These are phyloP conservation scores for rabbit (Oryctolagus cuniculus) DNA, from an alignment of 2,113 vertebrate species.

Conservation along the genomic window DNA sequence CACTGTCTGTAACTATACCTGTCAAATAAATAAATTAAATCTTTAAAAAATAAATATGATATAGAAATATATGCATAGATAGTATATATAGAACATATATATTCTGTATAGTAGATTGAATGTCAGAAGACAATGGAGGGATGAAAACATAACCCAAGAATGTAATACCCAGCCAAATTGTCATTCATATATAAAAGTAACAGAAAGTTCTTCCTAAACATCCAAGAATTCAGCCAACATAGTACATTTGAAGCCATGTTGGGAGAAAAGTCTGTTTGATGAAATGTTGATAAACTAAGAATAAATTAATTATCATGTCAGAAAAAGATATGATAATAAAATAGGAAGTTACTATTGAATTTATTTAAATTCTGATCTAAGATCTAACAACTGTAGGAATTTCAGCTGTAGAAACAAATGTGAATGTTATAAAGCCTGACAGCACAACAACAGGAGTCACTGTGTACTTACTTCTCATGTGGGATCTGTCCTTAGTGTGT, in stretches of 20 bases:
- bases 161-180: not conserved
- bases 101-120: not conserved
- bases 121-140: not conserved
- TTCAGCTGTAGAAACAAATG: not conserved
- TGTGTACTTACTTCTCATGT: too few relatives aligned
- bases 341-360: not conserved
- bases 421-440: not conserved
- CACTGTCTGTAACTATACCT: too few relatives aligned
- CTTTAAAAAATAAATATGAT: not conserved
- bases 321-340: not conserved
- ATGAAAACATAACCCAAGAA: not conserved
- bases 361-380: not conserved
- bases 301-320: conserved; percentile 36
- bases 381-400: not conserved
- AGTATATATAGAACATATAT: not conserved
- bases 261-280: not conserved
- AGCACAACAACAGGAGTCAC: not conserved
- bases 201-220: not conserved
- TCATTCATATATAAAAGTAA: not conserved
- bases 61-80: not conserved
- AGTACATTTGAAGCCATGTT: not conserved
- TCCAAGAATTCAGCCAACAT: not conserved
- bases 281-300: not conserved
- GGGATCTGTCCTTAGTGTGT: too few relatives aligned
- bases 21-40: not conserved